Percentiles rank a stretch among this genome's conserved stretches.
Conservation (phyloP, 2,113 vertebrate species). For the Leucoraja erinaceus region DNA sequence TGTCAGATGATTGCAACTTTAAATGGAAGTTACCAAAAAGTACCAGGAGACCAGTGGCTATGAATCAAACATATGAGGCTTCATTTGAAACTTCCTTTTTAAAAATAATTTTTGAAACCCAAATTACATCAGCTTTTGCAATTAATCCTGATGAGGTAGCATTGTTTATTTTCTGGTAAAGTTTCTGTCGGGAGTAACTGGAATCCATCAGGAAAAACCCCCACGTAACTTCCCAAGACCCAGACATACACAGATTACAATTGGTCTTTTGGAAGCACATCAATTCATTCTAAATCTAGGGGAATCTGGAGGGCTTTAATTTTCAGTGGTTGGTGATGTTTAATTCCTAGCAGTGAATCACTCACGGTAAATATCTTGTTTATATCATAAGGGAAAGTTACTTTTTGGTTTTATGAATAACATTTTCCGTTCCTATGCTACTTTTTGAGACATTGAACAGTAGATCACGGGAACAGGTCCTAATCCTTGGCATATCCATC, state of each 20-base stretch:
- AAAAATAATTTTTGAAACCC: neutral
- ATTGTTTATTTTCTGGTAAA: neutral
- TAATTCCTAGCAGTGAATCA: neutral
- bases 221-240: neutral
- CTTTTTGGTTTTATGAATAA: neutral
- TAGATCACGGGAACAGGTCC: too few species aligned
- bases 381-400: neutral
- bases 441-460: too few species aligned
- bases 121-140: neutral
- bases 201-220: neutral
- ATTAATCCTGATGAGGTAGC: neutral
- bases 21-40: neutral
- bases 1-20: slow-evolving; percentile 1
- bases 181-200: neutral
- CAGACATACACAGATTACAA: neutral
- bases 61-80: neutral
- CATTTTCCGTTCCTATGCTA: neutral
- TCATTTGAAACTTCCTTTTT: neutral
- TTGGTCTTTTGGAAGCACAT: neutral
- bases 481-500: too few species aligned
- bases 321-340: neutral
- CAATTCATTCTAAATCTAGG: neutral
- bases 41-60: neutral
- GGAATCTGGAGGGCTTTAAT: neutral
- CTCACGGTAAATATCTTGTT: neutral